Conservation (phyloP, 2,888 invertebrate genomes). For the Sturmia bella region DNA sequence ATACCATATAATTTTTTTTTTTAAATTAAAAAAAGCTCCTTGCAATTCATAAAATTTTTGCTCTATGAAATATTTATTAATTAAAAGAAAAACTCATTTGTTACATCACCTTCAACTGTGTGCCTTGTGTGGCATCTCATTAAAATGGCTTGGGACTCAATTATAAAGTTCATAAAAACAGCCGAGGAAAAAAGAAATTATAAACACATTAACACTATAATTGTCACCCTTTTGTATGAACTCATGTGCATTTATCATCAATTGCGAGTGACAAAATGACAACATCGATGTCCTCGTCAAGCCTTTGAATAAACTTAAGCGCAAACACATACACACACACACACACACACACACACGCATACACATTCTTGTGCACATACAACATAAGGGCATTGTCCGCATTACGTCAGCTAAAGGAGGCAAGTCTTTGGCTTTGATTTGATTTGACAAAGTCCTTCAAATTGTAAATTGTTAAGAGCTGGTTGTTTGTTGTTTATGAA, state of each 20-base stretch:
- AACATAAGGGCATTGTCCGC: constrained; percentile 8
- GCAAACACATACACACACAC: background rate
- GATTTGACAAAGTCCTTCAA: background rate
- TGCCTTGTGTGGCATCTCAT: background rate
- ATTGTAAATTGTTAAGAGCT: background rate
- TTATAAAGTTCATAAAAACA: background rate
- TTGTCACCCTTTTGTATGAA: background rate
- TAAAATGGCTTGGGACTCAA: background rate
- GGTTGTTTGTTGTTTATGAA: background rate
- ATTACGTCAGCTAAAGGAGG: background rate
- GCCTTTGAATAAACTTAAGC: constrained; percentile 3
- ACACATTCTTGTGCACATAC: background rate
- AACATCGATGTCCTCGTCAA: constrained; percentile 15
- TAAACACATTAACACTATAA: constrained; percentile 22
- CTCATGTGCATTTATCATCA: no score
- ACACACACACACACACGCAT: background rate
- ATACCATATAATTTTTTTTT: no score
- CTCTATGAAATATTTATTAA: no score
- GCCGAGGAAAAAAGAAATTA: background rate
- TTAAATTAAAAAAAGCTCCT: no score
- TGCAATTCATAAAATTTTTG: no score
- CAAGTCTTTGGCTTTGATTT: background rate
- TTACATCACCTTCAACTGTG: background rate
- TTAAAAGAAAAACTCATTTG: no score
- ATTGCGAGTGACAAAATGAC: background rate